phyloP scores from a whole-genome alignment of 1,140 invertebrate species.

The Whitmania pigra region DNA sequence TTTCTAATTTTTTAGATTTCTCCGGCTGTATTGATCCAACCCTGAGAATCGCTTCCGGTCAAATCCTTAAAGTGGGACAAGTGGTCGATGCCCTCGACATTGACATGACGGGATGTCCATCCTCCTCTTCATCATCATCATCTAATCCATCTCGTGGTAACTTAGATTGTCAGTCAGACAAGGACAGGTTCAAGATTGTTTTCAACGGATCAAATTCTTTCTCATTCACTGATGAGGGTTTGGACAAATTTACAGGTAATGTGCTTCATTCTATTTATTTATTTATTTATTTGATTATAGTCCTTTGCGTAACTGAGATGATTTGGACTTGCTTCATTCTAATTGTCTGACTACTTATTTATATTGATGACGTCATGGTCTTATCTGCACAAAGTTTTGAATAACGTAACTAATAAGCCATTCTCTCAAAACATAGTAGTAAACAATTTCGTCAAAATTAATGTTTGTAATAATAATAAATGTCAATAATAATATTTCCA shows the following conservation, averaged over 20 bases:
- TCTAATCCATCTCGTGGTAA: not conserved
- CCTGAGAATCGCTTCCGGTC: not conserved
- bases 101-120: not conserved
- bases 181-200: too few relatives aligned
- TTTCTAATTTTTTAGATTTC: not conserved
- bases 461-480: not conserved
- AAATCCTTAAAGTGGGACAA: not conserved
- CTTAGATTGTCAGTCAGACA: too few relatives aligned
- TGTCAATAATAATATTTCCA: constrained; percentile 20
- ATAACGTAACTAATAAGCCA: too few relatives aligned
- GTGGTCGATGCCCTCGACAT: not conserved
- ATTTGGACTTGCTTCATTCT: too few relatives aligned
- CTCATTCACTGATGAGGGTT: too few relatives aligned
- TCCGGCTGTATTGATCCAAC: not conserved
- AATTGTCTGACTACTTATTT: too few relatives aligned
- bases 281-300: too few relatives aligned
- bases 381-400: not conserved
- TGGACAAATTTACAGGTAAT: too few relatives aligned
- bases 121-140: not conserved
- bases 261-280: too few relatives aligned
- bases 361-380: not conserved
- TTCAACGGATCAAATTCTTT: too few relatives aligned
- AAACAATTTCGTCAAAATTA: not conserved
- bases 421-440: not conserved
- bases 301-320: too few relatives aligned